phyloP scores from a whole-genome alignment of 2,797 vertebrate species.

The Platyrinchus mystaceus region DNA sequence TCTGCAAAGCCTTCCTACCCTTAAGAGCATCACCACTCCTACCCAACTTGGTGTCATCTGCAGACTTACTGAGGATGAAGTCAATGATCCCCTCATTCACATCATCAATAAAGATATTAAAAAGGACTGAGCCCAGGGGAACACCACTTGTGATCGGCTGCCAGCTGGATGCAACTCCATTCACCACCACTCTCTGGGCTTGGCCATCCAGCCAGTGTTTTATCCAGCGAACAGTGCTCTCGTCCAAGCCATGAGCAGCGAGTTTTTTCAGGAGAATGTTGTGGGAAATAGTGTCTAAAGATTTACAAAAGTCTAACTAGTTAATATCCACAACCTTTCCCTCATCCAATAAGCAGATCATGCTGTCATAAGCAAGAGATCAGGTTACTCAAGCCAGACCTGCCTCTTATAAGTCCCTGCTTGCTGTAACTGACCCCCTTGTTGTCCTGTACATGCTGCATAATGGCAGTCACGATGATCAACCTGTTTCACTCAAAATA shows the following conservation, averaged over 20 bases:
- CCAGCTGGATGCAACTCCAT: not conserved
- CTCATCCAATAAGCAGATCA: not conserved
- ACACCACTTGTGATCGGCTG: fast-evolving
- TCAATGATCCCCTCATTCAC: not conserved
- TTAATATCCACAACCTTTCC: not conserved
- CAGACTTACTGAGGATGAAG: not conserved
- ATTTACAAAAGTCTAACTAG: not conserved
- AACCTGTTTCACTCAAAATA: not conserved
- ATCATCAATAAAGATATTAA: not conserved
- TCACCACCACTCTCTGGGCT: not conserved
- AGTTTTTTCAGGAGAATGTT: not conserved
- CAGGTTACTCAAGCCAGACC: not conserved
- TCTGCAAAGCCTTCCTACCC: not conserved
- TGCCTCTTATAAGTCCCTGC: not conserved
- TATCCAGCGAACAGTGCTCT: not conserved
- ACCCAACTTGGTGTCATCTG: not conserved
- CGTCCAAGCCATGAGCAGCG: not conserved
- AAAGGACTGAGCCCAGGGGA: not conserved
- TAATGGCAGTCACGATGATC: not conserved
- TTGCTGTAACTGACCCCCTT: not conserved
- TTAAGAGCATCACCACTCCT: not conserved
- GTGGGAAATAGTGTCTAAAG: not conserved
- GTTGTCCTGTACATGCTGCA: fast-evolving
- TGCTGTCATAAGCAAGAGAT: not conserved
- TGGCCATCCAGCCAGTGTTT: not conserved